These are phyloP conservation scores for Drosophila putrida DNA, from an alignment of 2,888 invertebrate genomes.

Conservation along the genomic window DNA sequence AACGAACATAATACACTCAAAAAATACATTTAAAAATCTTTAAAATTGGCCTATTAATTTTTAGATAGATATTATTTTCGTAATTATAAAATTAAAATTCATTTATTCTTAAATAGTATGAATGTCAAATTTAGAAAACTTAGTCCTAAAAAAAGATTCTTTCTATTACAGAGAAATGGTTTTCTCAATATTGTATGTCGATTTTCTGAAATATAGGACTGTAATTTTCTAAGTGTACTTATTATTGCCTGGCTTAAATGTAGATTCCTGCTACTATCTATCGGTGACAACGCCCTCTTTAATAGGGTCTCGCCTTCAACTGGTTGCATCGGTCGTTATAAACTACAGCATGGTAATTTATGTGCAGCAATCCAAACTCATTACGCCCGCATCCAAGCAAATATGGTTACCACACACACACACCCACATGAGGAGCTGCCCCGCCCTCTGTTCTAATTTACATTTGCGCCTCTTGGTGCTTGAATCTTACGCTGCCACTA, in stretches of 20 bases:
- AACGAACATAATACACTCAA: too few relatives aligned
- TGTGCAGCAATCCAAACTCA: constrained; percentile 68
- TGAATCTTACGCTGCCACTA: constrained; percentile 4
- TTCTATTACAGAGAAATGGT: too few relatives aligned
- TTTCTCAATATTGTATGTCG: too few relatives aligned
- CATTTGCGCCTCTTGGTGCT: constrained; percentile 24
- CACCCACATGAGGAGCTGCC: constrained; percentile 6
- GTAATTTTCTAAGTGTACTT: too few relatives aligned
- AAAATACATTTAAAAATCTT: too few relatives aligned
- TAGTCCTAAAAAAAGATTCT: too few relatives aligned
- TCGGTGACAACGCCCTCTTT: constrained; percentile 9
- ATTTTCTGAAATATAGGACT: too few relatives aligned
- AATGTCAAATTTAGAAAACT: too few relatives aligned
- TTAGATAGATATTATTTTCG: too few relatives aligned
- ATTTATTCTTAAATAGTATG: too few relatives aligned
- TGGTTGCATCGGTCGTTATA: constrained; percentile 24
- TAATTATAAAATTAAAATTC: too few relatives aligned
- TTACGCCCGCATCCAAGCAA: constrained; percentile 65
- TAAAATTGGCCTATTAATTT: too few relatives aligned
- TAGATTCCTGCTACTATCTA: not conserved
- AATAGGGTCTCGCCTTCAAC: constrained; percentile 9
- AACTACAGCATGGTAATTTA: constrained; percentile 57
- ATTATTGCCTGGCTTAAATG: not conserved
- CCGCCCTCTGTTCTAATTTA: constrained; percentile 30
- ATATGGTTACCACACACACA: constrained; percentile 39